Conservation (phyloP, 2,113 vertebrate genomes). For the Sceloporus tristichus region DNA sequence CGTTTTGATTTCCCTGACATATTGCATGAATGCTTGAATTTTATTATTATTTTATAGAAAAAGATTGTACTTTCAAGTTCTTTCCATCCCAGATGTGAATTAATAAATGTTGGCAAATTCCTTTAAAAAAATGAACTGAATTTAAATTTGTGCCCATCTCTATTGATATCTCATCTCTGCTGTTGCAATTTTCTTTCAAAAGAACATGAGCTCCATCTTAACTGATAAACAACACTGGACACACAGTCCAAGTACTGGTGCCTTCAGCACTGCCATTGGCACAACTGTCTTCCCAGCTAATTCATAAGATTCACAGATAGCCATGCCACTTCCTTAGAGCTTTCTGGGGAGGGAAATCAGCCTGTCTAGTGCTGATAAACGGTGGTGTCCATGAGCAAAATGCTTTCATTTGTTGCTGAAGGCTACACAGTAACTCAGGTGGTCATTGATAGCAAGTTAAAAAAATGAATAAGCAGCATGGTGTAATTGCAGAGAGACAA, state of each 20-base stretch:
- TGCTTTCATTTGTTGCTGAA: neutral
- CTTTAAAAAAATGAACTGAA: too few relatives aligned
- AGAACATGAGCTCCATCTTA: neutral
- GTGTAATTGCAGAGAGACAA: neutral
- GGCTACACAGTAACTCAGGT: neutral
- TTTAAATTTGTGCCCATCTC: too few relatives aligned
- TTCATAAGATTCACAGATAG: neutral
- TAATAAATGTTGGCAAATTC: too few relatives aligned
- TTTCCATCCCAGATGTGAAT: too few relatives aligned
- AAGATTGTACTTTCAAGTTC: too few relatives aligned
- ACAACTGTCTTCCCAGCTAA: neutral
- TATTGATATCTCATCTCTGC: neutral
- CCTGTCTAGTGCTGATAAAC: neutral
- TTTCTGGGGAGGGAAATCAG: neutral
- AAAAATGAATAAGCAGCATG: neutral
- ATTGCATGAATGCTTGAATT: too few relatives aligned
- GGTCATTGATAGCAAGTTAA: neutral
- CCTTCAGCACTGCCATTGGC: neutral
- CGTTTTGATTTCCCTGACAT: too few relatives aligned
- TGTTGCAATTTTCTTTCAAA: neutral
- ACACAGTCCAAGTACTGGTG: neutral
- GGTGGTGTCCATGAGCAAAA: neutral
- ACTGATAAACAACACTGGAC: neutral
- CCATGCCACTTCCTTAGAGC: neutral
- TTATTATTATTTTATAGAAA: too few relatives aligned